Percentiles rank a stretch among this genome's conserved stretches.
Evolutionary conservation across 2,113 vertebrate genomes (phyloP).

Genomic region (Mohoua ochrocephala): DNA sequence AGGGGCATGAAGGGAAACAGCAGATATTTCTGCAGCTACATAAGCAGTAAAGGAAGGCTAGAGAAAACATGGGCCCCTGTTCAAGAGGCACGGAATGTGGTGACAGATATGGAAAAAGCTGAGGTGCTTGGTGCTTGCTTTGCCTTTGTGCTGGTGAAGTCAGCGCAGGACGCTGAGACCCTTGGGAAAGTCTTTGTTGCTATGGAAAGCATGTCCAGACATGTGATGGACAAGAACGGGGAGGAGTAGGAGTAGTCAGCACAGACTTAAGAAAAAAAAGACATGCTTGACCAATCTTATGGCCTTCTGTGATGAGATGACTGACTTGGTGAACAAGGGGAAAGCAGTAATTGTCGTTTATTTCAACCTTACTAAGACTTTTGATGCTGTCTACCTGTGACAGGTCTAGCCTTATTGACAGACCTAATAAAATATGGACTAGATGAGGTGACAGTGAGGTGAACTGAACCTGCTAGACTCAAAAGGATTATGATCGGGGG

Average conservation of each 20-base stretch:
- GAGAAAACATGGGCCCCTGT: not conserved
- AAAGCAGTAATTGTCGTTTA: not conserved
- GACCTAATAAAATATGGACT: not conserved
- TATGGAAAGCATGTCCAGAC: not conserved
- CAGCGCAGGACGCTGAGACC: not conserved
- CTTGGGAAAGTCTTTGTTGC: not conserved
- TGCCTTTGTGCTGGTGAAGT: not conserved
- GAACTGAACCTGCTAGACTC: not conserved
- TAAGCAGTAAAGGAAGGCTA: not conserved
- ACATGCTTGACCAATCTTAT: not conserved
- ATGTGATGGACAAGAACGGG: not conserved
- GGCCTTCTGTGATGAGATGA: not conserved
- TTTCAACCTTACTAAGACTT: not conserved
- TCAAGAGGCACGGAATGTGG: not conserved
- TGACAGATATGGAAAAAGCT: not conserved
- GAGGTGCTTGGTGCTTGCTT: not conserved
- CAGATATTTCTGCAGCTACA: not conserved
- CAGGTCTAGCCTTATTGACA: not conserved
- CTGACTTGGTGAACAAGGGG: not conserved
- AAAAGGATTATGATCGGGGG: not conserved
- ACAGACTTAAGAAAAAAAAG: not conserved
- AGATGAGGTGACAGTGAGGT: not conserved
- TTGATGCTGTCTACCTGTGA: not conserved
- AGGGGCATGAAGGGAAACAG: not conserved
- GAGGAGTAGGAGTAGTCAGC: not conserved